Base-by-base conservation (phyloP, 2,888 invertebrate species). In the Nasonia oneida region DNA sequence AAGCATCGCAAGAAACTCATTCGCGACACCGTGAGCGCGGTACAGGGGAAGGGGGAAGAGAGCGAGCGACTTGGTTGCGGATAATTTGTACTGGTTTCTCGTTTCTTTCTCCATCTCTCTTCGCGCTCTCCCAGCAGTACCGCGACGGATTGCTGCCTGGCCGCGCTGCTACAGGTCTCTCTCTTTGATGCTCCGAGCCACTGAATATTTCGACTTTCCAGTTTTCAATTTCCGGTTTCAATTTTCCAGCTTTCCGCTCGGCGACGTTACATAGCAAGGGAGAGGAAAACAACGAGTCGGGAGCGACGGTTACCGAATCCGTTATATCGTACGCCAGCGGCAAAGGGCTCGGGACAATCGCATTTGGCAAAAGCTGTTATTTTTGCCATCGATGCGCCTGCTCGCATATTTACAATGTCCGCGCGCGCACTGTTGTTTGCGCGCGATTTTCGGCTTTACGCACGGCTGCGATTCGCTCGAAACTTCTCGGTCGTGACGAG, bases 31-130 rank as follows among this genome's bases (percentile, higher is more conserved):
- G 73, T 8, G 33, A 67, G 67, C 10, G n/a, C n/a, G 5, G 42
- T 42, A n/a, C 23, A 15, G 0, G n/a, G n/a, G 4, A 15, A n/a
- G 23, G n/a, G 53, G 53, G 53, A 18, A 33, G 67, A 29, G 73
- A 73, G 77, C 82, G 83, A 81, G 74, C 86, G 85, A 88, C 87
- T 84, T 76, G 81, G 67, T 83, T 77, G 76, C 71, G 86, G 88
- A 89, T 91, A 88, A 89, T 90, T 91, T 89, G 89, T 90, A 88
- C 90, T 89, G 89, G 89, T 91, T 90, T 90, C 90, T 91, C 79
- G n/a, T 79, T 64, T 81, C 86, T 86, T 71, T 76, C 4, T 57
- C 39, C 42, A n/a, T 71, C 88, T 23, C n/a, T 47, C 50, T 50
- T n/a, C 23, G 39, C 14, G 6, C 6, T 74, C 74, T n/a, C 15